These are phyloP conservation scores for Centropristis striata DNA, from an alignment of 2,113 vertebrate species.

Conservation along the genomic window DNA sequence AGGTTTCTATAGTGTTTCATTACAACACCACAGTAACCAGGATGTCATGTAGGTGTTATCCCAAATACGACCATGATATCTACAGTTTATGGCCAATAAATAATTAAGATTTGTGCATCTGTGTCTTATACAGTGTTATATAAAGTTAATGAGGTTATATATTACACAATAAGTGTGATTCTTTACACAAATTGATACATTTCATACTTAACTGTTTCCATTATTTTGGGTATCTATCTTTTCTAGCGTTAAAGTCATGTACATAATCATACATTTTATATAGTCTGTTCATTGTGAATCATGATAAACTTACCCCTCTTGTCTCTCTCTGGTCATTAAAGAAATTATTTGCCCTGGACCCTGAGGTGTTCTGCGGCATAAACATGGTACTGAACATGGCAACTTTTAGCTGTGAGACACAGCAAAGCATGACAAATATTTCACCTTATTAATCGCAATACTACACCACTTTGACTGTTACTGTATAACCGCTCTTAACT, in stretches of 20 bases:
- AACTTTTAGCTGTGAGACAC: conserved; percentile 69
- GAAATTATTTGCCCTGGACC: conserved; percentile 86
- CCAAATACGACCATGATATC: not conserved
- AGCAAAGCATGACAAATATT: conserved; percentile 77
- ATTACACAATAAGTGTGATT: not conserved
- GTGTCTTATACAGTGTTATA: not conserved
- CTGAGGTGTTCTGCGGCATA: conserved; percentile 82
- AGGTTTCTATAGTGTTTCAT: not conserved
- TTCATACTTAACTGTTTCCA: not conserved
- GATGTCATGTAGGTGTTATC: not conserved
- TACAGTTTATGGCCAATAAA: not conserved
- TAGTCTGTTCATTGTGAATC: conserved; percentile 55
- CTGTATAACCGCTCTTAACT: conserved; percentile 59
- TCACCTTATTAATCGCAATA: conserved; percentile 73
- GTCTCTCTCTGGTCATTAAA: conserved; percentile 80
- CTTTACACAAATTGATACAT: not conserved
- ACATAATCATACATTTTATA: conserved; percentile 11
- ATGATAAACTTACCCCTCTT: conserved; percentile 71
- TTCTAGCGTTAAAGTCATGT: conserved; percentile 23
- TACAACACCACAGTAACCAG: not conserved
- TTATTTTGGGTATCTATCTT: not conserved
- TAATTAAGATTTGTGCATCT: not conserved
- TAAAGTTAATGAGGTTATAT: conserved; percentile 8
- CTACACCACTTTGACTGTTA: conserved; percentile 55
- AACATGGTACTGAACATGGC: conserved; percentile 83